Conservation (phyloP, 1,140 invertebrate species). For the Dufourea novaeangliae region DNA sequence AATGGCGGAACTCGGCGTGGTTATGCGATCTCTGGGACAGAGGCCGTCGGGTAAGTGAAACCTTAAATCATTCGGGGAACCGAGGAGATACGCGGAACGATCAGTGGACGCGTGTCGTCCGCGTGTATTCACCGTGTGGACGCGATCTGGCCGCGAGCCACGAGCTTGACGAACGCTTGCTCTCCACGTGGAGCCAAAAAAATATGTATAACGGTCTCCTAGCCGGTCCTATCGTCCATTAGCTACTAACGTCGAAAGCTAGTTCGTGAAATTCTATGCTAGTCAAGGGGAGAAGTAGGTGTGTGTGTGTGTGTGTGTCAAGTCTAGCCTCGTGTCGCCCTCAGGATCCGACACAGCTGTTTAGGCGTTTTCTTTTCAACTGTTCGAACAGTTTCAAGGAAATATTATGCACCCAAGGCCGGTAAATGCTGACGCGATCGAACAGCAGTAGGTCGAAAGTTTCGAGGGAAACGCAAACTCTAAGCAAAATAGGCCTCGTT, state of each 20-base stretch:
- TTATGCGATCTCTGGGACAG: constrained; percentile 94
- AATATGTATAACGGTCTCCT: neutral
- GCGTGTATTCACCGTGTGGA: constrained; percentile 11
- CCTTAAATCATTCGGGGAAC: neutral
- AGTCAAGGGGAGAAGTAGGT: neutral
- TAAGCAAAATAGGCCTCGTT: neutral
- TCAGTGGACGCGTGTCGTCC: constrained; percentile 8
- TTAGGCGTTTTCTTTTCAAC: neutral
- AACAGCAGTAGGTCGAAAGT: neutral
- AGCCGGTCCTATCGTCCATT: neutral
- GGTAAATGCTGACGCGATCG: neutral
- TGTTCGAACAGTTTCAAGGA: too few relatives aligned
- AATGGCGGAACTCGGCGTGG: constrained; percentile 92
- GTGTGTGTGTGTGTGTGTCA: too few relatives aligned
- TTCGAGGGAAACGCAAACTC: neutral
- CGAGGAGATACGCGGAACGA: neutral
- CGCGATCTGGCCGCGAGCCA: constrained; percentile 44
- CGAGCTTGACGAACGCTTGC: constrained; percentile 29
- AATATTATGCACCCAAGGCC: too few relatives aligned
- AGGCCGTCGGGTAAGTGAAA: constrained; percentile 88
- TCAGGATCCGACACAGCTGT: neutral
- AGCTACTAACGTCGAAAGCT: neutral
- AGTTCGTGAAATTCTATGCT: neutral
- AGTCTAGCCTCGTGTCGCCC: neutral
- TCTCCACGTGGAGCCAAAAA: constrained; percentile 24